Base-by-base conservation (phyloP, 2,888 invertebrate genomes). In the Ophion ventricosus region DNA sequence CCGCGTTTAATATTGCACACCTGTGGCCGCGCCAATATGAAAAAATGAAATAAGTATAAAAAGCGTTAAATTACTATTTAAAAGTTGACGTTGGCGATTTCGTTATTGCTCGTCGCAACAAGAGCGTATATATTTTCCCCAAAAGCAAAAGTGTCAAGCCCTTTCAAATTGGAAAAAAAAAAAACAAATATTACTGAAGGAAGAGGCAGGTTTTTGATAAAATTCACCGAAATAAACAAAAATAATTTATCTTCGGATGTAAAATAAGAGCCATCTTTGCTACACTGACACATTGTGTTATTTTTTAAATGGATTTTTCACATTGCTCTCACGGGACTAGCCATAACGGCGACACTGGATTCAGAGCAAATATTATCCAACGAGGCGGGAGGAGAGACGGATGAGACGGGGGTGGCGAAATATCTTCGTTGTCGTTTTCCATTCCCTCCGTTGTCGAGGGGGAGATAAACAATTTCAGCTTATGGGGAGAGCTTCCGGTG, bases 401-500 rank as follows among this genome's bases (percentile, higher is more conserved):
- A 7, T 25, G 14, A 17, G 40, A 25, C 10, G 40, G 5, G 14
- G 69, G 26, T 25, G 54, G 14, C 11, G 69, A n/a, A 17, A 43
- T 66, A 66, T 64, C 64, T 64, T 20, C 40, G 43, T 40, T 49
- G 17, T 59, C 70, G 40, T 64, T 64, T 64, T 64, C 64, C 64
- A 35, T 29, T 20, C 35, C 49, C 67, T 25, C 69, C 56, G 63
- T 63, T 43, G 40, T 64, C 69, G 35, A 40, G 59, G 73, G 73
- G 26, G 67, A 82, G 82, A 82, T 82, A 82, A 82, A 82, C 82
- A 82, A 82, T 78, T 82, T 78, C 67, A 82, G 73, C 82, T 82
- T 82, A 82, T 74, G 78, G 82, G 67, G 63, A 74, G 63, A 67
- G 57, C 63, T 82, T 78, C 78, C 82, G 73, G 54, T 61, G 78